Percentiles rank a stretch among this genome's conserved stretches.
Conservation (phyloP, 2,113 vertebrate genomes). For the Hucho hucho region DNA sequence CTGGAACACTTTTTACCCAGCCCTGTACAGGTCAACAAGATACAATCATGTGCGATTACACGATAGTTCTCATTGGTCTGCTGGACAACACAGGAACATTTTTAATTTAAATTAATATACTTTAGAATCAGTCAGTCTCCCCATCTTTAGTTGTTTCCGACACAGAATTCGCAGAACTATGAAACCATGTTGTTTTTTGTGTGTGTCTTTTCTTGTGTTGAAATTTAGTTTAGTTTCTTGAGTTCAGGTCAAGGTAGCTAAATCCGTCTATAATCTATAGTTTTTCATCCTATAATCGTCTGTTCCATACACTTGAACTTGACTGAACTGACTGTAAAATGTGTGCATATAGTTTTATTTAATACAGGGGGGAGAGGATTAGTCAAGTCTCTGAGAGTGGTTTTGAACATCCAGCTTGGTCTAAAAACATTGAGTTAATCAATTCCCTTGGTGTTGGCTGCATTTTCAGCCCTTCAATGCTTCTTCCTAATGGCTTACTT, state of each 20-base stretch:
- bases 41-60: too few relatives aligned
- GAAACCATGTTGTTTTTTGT: background rate
- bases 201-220: background rate
- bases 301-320: background rate
- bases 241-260: background rate
- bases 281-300: background rate
- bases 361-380: constrained; percentile 32
- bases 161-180: too few relatives aligned
- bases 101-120: too few relatives aligned
- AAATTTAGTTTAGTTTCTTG: background rate
- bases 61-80: too few relatives aligned
- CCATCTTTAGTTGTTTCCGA: too few relatives aligned
- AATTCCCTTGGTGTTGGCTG: constrained; percentile 41
- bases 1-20: too few relatives aligned
- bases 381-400: constrained; percentile 23
- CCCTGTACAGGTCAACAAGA: too few relatives aligned
- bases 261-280: background rate
- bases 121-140: too few relatives aligned
- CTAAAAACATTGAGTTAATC: constrained; percentile 41
- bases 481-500: too few relatives aligned
- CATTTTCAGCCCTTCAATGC: too few relatives aligned
- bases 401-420: constrained; percentile 36
- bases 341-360: background rate
- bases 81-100: too few relatives aligned
- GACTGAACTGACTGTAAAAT: background rate